These are phyloP conservation scores for Epistrophe eligans DNA, from an alignment of 2,888 invertebrate genomes.

Conservation along the genomic window DNA sequence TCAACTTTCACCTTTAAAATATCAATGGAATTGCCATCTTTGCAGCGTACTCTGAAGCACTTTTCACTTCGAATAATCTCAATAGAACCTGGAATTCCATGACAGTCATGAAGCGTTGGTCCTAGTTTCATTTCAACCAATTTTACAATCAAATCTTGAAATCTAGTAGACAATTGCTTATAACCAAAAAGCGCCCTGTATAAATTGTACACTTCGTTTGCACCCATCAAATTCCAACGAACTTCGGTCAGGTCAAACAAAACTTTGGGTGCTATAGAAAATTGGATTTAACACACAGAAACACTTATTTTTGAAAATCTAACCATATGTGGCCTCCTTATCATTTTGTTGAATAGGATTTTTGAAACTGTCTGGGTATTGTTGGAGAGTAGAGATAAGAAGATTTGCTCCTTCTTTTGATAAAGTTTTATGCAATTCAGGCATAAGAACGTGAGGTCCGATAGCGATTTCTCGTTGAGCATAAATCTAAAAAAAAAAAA, in stretches of 20 bases:
- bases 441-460: conserved; percentile 86
- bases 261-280: conserved; percentile 90
- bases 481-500: conserved; percentile 80
- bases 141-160: conserved; percentile 87
- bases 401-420: conserved; percentile 89
- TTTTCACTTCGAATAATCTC: conserved; percentile 86
- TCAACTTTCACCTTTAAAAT: conserved; percentile 87
- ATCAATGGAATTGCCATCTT: conserved; percentile 87
- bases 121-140: conserved; percentile 85
- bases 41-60: conserved; percentile 88
- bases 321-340: conserved; percentile 89
- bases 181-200: conserved; percentile 89
- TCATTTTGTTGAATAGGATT: conserved; percentile 87
- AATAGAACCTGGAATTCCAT: conserved; percentile 85
- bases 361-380: conserved; percentile 86
- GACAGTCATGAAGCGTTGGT: conserved; percentile 24
- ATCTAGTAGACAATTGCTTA: conserved; percentile 87
- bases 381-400: conserved; percentile 87
- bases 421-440: conserved; percentile 87
- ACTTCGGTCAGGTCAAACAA: conserved; percentile 86
- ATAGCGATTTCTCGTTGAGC: conserved; percentile 86
- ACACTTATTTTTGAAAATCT: conserved; percentile 43
- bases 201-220: conserved; percentile 88
- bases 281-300: not conserved
- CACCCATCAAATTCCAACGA: conserved; percentile 88